These are phyloP conservation scores for Stigmatopora argus DNA, from an alignment of 2,113 vertebrate species.

Conservation along the genomic window DNA sequence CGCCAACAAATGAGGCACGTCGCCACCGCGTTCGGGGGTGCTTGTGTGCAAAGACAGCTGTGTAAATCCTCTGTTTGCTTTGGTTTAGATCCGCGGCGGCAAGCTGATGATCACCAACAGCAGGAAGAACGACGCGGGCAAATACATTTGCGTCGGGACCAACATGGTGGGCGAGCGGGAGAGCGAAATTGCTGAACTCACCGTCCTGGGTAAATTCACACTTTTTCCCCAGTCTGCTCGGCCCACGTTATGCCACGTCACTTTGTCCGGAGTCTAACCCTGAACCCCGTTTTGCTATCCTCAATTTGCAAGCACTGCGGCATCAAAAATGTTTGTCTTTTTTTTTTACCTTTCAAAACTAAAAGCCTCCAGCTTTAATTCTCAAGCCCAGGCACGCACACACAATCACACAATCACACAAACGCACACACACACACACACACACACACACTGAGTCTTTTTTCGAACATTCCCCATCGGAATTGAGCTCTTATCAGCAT, in stretches of 20 bases:
- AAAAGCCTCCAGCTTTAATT: constrained; percentile 12
- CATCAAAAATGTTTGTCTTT: constrained; percentile 23
- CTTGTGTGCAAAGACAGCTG: constrained; percentile 24
- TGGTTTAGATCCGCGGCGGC: constrained; percentile 86
- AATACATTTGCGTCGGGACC: constrained; percentile 94
- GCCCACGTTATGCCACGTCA: constrained; percentile 6
- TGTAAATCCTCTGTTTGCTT: constrained; percentile 25
- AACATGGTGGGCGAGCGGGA: constrained; percentile 98
- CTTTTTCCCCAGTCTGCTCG: constrained; percentile 10
- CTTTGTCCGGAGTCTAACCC: constrained; percentile 23
- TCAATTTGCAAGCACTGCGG: constrained; percentile 23
- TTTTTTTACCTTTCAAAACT: constrained; percentile 17
- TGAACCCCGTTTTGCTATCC: constrained; percentile 5
- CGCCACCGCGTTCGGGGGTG: background rate
- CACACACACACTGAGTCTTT: constrained; percentile 10
- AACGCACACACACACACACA: constrained; percentile 10
- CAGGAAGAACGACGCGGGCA: constrained; percentile 92
- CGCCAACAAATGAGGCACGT: background rate
- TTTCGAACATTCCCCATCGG: constrained; percentile 47
- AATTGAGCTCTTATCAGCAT: constrained; percentile 48
- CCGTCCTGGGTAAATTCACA: constrained; percentile 81
- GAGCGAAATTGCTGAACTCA: constrained; percentile 92
- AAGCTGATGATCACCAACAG: constrained; percentile 99
- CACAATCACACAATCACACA: no score
- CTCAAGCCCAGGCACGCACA: constrained; percentile 15